Percentiles rank a stretch among this genome's conserved stretches.
Evolutionary conservation across 2,797 vertebrate species (phyloP).

Genomic region (Rhynchonycteris naso): DNA sequence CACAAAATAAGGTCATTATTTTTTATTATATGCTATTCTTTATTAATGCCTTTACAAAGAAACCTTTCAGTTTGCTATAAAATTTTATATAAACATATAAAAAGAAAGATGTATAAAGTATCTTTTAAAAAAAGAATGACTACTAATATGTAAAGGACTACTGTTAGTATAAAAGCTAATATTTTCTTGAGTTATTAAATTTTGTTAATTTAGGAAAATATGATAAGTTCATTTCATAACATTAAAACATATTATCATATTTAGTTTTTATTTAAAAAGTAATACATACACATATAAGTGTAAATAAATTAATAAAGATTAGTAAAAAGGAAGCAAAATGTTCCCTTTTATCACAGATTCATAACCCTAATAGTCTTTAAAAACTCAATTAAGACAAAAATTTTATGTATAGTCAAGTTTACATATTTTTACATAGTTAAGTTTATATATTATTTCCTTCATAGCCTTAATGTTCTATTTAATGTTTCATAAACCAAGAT

Average conservation of each 20-base stretch:
- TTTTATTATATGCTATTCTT: background rate
- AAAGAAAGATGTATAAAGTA: background rate
- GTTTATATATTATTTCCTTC: background rate
- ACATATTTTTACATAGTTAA: background rate
- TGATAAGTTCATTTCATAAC: background rate
- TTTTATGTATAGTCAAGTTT: background rate
- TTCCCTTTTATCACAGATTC: background rate
- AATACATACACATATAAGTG: background rate
- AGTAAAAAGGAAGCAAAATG: background rate
- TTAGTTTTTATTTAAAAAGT: background rate
- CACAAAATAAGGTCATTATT: background rate
- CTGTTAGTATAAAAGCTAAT: background rate
- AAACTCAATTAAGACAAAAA: background rate
- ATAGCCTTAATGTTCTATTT: background rate
- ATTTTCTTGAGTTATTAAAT: background rate
- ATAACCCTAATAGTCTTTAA: background rate
- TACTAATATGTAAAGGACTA: background rate
- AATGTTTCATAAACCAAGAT: background rate
- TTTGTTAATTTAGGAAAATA: constrained; percentile 1
- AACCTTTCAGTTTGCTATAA: background rate
- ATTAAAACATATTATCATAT: background rate
- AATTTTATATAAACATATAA: background rate
- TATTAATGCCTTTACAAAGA: background rate
- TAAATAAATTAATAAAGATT: background rate
- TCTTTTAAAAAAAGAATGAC: background rate